Evolutionary conservation across 2,113 vertebrate genomes (phyloP).

Genomic region (Dicentrarchus labrax): DNA sequence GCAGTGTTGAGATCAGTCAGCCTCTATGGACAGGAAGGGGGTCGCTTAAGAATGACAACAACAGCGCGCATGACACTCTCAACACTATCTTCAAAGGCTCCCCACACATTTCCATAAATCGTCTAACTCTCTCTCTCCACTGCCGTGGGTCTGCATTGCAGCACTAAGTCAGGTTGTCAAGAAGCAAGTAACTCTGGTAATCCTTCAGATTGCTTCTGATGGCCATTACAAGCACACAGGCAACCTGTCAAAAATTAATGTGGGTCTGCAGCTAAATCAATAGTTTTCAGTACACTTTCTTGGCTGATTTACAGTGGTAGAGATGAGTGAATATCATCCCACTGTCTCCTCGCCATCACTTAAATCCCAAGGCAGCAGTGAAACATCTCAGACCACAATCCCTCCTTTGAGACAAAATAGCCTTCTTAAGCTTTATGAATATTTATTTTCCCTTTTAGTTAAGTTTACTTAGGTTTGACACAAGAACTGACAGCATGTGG

Average conservation of each 20-base stretch:
- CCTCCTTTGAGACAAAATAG: not conserved
- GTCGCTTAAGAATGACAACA: constrained; percentile 79
- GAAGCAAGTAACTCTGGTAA: constrained; percentile 15
- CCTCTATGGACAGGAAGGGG: constrained; percentile 48
- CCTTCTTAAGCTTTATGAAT: not conserved
- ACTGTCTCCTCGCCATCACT: not conserved
- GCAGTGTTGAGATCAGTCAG: constrained; percentile 52
- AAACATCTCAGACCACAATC: not conserved
- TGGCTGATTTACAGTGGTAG: not conserved
- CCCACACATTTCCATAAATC: constrained; percentile 48
- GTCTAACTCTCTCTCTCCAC: constrained; percentile 22
- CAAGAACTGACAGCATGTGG: not conserved
- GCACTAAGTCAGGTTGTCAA: constrained; percentile 50
- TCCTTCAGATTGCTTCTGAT: constrained; percentile 35
- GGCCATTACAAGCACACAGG: constrained; percentile 9
- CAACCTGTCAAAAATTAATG: constrained; percentile 23
- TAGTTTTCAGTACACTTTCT: not conserved
- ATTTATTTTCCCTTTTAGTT: not conserved
- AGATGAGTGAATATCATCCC: constrained; percentile 1
- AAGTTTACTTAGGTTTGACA: not conserved
- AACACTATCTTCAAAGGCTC: constrained; percentile 60
- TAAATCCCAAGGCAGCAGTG: not conserved
- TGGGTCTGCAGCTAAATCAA: constrained; percentile 28
- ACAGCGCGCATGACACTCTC: constrained; percentile 51
- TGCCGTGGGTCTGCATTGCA: constrained; percentile 52